Percentiles rank a stretch among this genome's conserved stretches.
Conservation (phyloP, 1,140 invertebrate species). For the Drosophila pruinosa region DNA sequence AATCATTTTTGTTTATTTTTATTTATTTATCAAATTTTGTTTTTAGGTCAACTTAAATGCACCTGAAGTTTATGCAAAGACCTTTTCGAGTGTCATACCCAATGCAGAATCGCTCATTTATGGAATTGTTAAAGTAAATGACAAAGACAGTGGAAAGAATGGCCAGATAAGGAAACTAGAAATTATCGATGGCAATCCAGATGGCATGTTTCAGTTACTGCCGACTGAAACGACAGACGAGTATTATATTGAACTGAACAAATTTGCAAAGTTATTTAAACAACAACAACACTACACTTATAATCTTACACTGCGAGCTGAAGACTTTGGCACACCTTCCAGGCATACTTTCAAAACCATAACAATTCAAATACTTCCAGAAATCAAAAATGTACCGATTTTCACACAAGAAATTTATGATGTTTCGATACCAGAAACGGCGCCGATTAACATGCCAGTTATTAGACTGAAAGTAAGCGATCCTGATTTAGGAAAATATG, state of each 20-base stretch:
- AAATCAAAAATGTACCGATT: constrained; percentile 93
- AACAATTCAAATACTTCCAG: constrained; percentile 90
- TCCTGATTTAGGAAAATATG: constrained; percentile 91
- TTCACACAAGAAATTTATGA: constrained; percentile 95
- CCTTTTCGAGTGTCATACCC: constrained; percentile 91
- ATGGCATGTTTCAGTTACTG: constrained; percentile 92
- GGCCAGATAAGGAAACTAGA: constrained; percentile 92
- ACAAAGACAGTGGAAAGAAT: constrained; percentile 92
- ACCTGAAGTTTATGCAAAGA: constrained; percentile 91
- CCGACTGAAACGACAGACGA: constrained; percentile 86
- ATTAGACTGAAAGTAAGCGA: constrained; percentile 94
- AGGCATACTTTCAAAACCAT: constrained; percentile 89
- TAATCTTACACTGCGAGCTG: constrained; percentile 93
- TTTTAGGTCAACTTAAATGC: constrained; percentile 90
- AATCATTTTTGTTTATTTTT: not conserved
- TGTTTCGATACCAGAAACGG: constrained; percentile 93
- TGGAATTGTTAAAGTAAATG: constrained; percentile 93
- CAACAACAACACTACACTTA: constrained; percentile 89
- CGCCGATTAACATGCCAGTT: constrained; percentile 93
- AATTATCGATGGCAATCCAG: constrained; percentile 94
- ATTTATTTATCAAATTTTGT: not conserved
- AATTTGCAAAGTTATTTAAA: constrained; percentile 89
- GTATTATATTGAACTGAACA: constrained; percentile 90
- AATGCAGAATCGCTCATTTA: constrained; percentile 94
- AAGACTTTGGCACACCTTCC: constrained; percentile 92